phyloP scores from a whole-genome alignment of 2,113 vertebrate species.

The Eolophus roseicapilla region DNA sequence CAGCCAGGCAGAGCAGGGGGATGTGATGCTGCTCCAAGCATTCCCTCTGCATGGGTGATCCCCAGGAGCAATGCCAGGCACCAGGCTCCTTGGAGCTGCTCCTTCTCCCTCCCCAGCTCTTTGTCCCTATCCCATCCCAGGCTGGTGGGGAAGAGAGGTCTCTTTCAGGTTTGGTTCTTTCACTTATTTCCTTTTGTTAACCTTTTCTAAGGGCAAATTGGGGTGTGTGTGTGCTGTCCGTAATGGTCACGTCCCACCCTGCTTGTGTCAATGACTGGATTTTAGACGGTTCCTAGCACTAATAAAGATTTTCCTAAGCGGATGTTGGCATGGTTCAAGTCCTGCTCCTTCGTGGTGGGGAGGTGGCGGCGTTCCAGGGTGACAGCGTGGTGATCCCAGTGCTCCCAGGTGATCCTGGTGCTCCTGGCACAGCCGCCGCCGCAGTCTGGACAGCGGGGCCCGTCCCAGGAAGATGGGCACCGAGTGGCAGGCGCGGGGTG shows the following conservation, averaged over 20 bases:
- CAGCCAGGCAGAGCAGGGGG: not conserved
- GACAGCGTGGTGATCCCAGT: not conserved
- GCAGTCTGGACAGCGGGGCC: not conserved
- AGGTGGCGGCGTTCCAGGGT: too few relatives aligned
- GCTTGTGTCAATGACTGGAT: slow-evolving; percentile 15
- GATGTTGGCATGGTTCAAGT: rapidly evolving
- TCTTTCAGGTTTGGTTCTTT: not conserved
- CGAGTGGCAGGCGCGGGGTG: slow-evolving; percentile 18
- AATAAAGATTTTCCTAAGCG: slow-evolving; percentile 33
- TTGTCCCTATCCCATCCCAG: not conserved
- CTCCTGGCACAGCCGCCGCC: not conserved
- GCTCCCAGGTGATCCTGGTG: not conserved
- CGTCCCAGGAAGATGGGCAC: slow-evolving; percentile 25
- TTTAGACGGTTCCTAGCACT: slow-evolving; percentile 8
- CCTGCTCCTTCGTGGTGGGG: not conserved
- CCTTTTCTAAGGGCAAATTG: not conserved
- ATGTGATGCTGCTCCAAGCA: not conserved
- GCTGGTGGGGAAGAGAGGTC: not conserved
- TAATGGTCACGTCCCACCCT: not conserved
- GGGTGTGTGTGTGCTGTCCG: not conserved
- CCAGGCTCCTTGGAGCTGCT: not conserved
- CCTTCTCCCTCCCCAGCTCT: not conserved
- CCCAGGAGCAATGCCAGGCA: rapidly evolving
- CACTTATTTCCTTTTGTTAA: not conserved
- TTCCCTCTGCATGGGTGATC: too few relatives aligned